Conservation (phyloP, 1,140 invertebrate species). For the Drosophila parabipectinata region DNA sequence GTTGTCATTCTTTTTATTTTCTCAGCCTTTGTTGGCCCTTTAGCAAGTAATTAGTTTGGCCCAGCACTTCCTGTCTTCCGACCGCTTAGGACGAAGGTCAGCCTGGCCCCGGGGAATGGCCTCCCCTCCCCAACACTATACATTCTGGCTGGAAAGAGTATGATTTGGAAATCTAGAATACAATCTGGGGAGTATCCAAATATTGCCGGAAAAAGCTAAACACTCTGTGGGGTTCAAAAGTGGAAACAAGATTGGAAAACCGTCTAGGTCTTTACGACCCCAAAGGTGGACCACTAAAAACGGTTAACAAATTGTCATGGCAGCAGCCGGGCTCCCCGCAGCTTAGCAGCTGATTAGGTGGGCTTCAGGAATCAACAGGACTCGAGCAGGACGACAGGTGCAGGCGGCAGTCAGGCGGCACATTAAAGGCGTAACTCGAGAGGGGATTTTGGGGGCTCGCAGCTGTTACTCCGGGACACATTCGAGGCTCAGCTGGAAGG, state of each 20-base stretch:
- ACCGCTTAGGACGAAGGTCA: slow-evolving; percentile 21
- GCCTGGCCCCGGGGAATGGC: neutral
- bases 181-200: neutral
- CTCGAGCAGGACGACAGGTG: neutral
- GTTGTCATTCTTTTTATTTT: slow-evolving; percentile 43
- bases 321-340: slow-evolving; percentile 17
- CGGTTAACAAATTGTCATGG: slow-evolving; percentile 10
- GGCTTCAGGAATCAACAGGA: neutral
- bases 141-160: neutral
- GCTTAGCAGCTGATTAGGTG: slow-evolving; percentile 62
- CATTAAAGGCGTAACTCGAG: slow-evolving; percentile 6
- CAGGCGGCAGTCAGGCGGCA: neutral
- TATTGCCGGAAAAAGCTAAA: neutral
- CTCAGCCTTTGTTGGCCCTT: slow-evolving; percentile 65
- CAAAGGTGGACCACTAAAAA: slow-evolving; percentile 6
- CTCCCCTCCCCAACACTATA: neutral
- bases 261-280: slow-evolving; percentile 12
- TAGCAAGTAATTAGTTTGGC: slow-evolving; percentile 72
- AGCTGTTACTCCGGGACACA: slow-evolving; percentile 4
- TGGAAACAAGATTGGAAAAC: neutral
- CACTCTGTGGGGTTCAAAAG: no score
- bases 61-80: slow-evolving; percentile 15
- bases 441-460: slow-evolving; percentile 12
- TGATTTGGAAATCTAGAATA: neutral
- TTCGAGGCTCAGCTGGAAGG: neutral